These are phyloP conservation scores for Hypomecis atomaria DNA, from an alignment of 2,888 invertebrate species.

Conservation along the genomic window DNA sequence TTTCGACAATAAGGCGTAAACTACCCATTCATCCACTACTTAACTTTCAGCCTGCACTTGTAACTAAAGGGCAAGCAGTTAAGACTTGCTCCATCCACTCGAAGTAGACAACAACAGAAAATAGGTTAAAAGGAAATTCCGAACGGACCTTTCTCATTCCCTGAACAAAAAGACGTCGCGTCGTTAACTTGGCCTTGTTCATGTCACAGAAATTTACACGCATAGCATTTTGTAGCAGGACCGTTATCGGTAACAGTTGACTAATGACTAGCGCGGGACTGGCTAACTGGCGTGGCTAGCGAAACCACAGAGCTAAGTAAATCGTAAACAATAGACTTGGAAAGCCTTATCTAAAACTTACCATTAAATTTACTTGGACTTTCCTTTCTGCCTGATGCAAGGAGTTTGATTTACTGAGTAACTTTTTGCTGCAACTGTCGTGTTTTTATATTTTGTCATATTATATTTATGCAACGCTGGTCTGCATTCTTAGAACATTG, in stretches of 20 bases:
- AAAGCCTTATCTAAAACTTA: slow-evolving; percentile 24
- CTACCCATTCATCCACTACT: neutral
- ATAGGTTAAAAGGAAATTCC: slow-evolving; percentile 43
- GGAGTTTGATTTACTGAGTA: neutral
- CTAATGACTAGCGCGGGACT: slow-evolving; percentile 45
- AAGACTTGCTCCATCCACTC: slow-evolving; percentile 1
- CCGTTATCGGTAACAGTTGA: slow-evolving; percentile 44
- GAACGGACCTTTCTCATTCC: slow-evolving; percentile 44
- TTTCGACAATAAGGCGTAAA: too few relatives aligned
- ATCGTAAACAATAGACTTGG: slow-evolving; percentile 40
- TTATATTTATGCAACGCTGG: too few relatives aligned
- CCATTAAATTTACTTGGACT: slow-evolving; percentile 13
- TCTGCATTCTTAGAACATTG: too few relatives aligned
- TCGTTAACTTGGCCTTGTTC: slow-evolving; percentile 50
- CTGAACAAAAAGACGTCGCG: slow-evolving; percentile 46
- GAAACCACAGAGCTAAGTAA: neutral
- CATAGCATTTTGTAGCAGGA: slow-evolving; percentile 45
- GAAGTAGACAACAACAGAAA: slow-evolving; percentile 27
- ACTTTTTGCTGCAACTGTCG: neutral
- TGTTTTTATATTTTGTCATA: too few relatives aligned
- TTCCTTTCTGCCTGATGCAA: slow-evolving; percentile 7
- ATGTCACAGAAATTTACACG: slow-evolving; percentile 53
- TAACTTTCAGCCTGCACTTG: neutral
- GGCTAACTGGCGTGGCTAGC: slow-evolving; percentile 1
- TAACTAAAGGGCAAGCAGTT: slow-evolving; percentile 13